A percentile compares a stretch with the other conserved stretches of the same genome.
phyloP scores from a whole-genome alignment of 2,888 invertebrate species.

The Pristionchus maxplancki region DNA sequence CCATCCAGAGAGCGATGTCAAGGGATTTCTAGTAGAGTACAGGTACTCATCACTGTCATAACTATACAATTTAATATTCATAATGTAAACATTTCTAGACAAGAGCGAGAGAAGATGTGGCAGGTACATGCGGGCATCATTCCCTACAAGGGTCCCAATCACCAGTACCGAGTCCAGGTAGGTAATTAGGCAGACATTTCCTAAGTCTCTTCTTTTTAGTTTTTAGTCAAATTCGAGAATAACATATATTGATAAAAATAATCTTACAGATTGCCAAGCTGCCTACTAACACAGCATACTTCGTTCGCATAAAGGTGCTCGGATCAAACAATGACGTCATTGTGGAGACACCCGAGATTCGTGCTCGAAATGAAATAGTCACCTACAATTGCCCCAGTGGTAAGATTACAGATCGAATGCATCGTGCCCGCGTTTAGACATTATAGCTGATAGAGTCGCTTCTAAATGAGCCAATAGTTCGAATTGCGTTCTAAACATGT shows the following conservation, averaged over 20 bases:
- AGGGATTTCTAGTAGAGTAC: conserved; percentile 77
- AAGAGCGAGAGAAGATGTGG: conserved; percentile 75
- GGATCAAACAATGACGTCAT: conserved; percentile 76
- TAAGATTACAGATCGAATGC: too few species aligned
- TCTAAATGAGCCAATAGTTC: not conserved
- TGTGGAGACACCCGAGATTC: conserved; percentile 77
- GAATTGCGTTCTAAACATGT: not conserved
- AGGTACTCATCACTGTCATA: too few species aligned
- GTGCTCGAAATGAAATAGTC: conserved; percentile 77
- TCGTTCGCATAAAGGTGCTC: conserved; percentile 77
- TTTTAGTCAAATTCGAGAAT: not conserved
- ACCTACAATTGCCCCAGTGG: conserved; percentile 75
- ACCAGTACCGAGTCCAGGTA: conserved; percentile 77
- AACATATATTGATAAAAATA: too few species aligned
- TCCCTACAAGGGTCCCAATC: conserved; percentile 77
- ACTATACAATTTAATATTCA: too few species aligned
- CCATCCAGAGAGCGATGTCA: conserved; percentile 75
- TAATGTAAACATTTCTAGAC: conserved; percentile 49
- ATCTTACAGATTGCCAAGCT: conserved; percentile 72
- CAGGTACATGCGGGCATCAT: conserved; percentile 77
- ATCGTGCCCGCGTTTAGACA: too few species aligned
- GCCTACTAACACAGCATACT: conserved; percentile 76
- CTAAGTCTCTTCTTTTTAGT: not conserved
- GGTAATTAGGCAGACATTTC: not conserved
- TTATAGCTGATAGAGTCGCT: too few species aligned